Evolutionary conservation across 35 echinoderm and acorn worm genomes (phyloP).

Genomic region (Chiridota heheva): DNA sequence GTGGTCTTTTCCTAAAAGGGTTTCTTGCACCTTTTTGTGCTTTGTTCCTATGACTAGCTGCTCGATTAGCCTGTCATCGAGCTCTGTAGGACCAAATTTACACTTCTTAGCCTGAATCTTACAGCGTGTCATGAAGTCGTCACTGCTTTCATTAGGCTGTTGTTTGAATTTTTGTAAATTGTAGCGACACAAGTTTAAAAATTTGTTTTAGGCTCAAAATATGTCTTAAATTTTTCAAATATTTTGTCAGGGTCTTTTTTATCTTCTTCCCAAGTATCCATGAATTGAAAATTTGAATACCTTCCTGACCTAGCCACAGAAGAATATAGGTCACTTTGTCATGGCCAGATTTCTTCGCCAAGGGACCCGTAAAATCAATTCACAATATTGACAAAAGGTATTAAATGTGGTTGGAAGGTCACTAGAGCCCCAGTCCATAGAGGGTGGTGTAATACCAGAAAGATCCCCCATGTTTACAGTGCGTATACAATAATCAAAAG

Average conservation of each 20-base stretch:
- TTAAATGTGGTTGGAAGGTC: conserved; percentile 18
- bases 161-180: conserved; percentile 16
- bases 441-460: conserved; percentile 27
- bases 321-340: conserved; percentile 29
- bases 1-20: conserved; percentile 5
- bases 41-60: conserved; percentile 20
- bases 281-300: conserved; percentile 1
- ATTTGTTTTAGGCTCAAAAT: conserved; percentile 31
- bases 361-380: conserved; percentile 1
- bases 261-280: conserved; percentile 25
- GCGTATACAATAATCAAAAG: too few relatives aligned
- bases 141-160: conserved; percentile 10
- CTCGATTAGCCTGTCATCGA: background rate
- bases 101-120: conserved; percentile 39
- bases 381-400: conserved; percentile 10
- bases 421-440: background rate
- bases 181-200: conserved; percentile 1
- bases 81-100: background rate
- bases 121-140: conserved; percentile 24
- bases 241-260: background rate
- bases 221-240: background rate
- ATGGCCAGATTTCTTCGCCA: background rate
- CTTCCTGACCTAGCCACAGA: conserved; percentile 38
- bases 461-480: conserved; percentile 25
- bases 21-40: conserved; percentile 33